Evolutionary conservation across 2,797 vertebrate genomes (phyloP).

Genomic region (Scolopax rusticola): DNA sequence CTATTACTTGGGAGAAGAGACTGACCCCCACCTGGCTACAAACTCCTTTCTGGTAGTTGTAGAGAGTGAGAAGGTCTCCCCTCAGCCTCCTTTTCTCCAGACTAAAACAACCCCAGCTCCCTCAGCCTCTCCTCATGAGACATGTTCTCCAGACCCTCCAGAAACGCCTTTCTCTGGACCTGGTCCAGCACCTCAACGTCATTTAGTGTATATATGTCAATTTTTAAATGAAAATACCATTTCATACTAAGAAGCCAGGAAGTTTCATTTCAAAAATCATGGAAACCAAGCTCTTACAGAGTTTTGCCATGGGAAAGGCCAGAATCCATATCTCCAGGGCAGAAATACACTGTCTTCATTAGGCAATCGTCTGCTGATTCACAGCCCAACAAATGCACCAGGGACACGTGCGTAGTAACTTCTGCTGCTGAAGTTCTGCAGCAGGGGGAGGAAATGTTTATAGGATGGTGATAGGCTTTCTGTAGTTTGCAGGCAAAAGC

Average conservation of each 20-base stretch:
- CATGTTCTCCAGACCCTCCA: no score
- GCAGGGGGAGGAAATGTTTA: not conserved
- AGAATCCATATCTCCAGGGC: no score
- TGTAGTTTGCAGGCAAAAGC: not conserved
- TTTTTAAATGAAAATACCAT: not conserved
- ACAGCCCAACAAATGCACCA: not conserved
- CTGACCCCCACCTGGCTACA: no score
- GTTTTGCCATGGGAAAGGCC: not conserved
- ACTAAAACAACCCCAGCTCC: no score
- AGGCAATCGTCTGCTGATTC: not conserved
- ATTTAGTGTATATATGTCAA: no score
- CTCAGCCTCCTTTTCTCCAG: no score
- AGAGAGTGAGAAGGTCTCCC: no score
- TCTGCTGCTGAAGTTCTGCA: not conserved
- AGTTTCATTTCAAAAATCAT: not conserved
- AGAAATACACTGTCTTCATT: not conserved
- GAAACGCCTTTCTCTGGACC: no score
- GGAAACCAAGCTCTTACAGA: not conserved
- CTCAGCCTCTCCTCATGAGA: no score
- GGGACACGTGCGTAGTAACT: not conserved
- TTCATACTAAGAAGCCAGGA: not conserved
- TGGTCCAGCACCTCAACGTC: no score
- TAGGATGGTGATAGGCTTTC: not conserved
- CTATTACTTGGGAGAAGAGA: no score
- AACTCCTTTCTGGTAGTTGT: no score